These are phyloP conservation scores for Phaetusa simplex DNA, from an alignment of 2,113 vertebrate species.

Conservation along the genomic window DNA sequence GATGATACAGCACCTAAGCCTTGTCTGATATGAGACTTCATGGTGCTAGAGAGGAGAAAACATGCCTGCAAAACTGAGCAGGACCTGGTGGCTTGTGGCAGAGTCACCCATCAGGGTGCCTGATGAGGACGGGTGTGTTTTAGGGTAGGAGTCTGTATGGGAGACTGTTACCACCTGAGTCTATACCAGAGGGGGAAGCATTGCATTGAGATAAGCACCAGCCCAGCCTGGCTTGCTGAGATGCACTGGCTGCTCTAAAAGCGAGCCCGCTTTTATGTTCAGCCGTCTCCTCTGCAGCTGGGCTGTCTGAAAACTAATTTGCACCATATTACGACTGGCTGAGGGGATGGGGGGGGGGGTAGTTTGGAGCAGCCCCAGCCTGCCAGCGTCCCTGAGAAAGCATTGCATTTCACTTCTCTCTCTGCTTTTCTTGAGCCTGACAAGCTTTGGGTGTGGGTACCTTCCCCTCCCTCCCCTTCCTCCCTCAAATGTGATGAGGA, in stretches of 20 bases:
- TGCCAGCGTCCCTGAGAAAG: not conserved
- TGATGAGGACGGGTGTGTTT: not conserved
- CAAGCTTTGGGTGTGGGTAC: not conserved
- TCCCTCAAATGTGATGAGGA: not conserved
- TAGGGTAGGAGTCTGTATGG: fast-evolving
- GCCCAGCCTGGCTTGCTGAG: not conserved
- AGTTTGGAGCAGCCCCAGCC: not conserved
- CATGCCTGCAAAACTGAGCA: fast-evolving
- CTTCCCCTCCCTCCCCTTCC: not conserved
- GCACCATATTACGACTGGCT: not conserved
- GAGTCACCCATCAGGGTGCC: not conserved
- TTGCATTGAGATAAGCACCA: not conserved
- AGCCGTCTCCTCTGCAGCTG: not conserved
- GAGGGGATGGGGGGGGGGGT: not conserved
- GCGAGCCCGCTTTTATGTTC: not conserved
- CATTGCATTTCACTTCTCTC: not conserved
- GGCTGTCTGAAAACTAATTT: not conserved
- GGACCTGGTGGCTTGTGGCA: not conserved
- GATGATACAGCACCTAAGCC: not conserved
- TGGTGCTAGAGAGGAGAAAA: not conserved
- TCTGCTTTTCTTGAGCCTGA: not conserved
- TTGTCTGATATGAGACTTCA: not conserved
- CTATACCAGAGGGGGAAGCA: not conserved
- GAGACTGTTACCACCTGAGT: not conserved
- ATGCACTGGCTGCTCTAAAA: not conserved